Base-by-base conservation (phyloP, 1,140 invertebrate genomes). In the Caerostris extrusa region DNA sequence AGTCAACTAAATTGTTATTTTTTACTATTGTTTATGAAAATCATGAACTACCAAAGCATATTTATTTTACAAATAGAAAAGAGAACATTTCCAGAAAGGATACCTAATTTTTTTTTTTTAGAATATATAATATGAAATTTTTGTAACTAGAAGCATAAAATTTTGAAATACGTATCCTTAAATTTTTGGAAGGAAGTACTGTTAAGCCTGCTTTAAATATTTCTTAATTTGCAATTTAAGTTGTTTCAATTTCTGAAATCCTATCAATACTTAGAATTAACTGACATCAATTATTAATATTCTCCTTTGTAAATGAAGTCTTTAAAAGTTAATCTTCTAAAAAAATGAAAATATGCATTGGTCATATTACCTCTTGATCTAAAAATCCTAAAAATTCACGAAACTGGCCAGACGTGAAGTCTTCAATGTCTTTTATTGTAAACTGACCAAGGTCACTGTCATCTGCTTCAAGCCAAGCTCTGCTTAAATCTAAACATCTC, bases 361-460 rank as follows among this genome's bases (percentile, higher is more conserved):
- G 86, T 34, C 7, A 50, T 77, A 14, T 94, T 87, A 96, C 96
- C 94, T 95, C 95, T 71, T 97, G 97, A 1, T 97, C 96, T 3
- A 99, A 96, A 94, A 97, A 96, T 89, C 97, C 96, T 17, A 99
- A 96, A 95, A 99, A 97, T 95, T 97, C 97, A 83, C 97, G 97
- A 82, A 97, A 96, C 96, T 99, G 98, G 86, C 97, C 96, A 0
- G 98, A 96, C 4, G 97, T 96, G 85, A 99, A 96, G 55, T 95
- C 94, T 50, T 96, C 95, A 3, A 97, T 95, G 95, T 97, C 97
- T 34, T 95, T 95, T 19, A 95, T 94, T 3, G 95, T 95, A 89
- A 97, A 97, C 12, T 96, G 95, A 58, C 94, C 94, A 10, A 96
- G 57, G 5, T 95, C 95, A 17, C 95, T 93, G 34, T 96, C 96